phyloP scores from a whole-genome alignment of 2,113 vertebrate genomes.

The Periophthalmodon schlosseri region DNA sequence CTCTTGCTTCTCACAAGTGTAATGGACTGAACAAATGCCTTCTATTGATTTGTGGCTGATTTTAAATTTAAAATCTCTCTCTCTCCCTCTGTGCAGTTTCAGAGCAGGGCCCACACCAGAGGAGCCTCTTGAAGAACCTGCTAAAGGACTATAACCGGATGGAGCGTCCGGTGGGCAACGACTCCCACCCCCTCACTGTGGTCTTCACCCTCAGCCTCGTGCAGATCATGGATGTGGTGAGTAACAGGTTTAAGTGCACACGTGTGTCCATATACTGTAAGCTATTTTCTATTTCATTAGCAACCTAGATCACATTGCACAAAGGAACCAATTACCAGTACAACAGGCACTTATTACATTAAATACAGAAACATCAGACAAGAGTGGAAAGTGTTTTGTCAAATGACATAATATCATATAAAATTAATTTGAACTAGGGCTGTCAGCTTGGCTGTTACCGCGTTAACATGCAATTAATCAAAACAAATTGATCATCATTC shows the following conservation, averaged over 20 bases:
- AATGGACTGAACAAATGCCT: conserved; percentile 1
- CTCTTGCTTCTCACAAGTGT: background rate
- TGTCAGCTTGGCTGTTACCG: too few relatives aligned
- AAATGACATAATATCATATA: too few relatives aligned
- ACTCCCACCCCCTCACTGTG: conserved; percentile 78
- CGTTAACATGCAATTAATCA: too few relatives aligned
- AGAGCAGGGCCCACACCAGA: conserved; percentile 79
- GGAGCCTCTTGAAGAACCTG: conserved; percentile 79
- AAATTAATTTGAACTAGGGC: too few relatives aligned
- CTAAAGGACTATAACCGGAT: conserved; percentile 82
- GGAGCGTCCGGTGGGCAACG: conserved; percentile 82
- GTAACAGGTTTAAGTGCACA: conserved; percentile 2
- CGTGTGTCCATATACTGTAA: too few relatives aligned
- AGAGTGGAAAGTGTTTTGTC: too few relatives aligned
- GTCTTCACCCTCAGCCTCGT: conserved; percentile 76
- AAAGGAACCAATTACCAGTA: too few relatives aligned
- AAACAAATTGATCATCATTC: too few relatives aligned
- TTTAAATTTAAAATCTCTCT: background rate
- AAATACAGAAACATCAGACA: too few relatives aligned
- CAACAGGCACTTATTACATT: background rate
- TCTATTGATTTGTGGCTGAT: background rate
- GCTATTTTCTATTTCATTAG: too few relatives aligned
- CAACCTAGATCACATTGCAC: too few relatives aligned
- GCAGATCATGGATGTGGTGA: conserved; percentile 86
- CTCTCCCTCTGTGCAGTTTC: conserved; percentile 61